A percentile compares a stretch with the other conserved stretches of the same genome.
These are phyloP conservation scores for Lepidocyrtoides sp. DNA, from an alignment of 2,888 invertebrate genomes.

Conservation along the genomic window DNA sequence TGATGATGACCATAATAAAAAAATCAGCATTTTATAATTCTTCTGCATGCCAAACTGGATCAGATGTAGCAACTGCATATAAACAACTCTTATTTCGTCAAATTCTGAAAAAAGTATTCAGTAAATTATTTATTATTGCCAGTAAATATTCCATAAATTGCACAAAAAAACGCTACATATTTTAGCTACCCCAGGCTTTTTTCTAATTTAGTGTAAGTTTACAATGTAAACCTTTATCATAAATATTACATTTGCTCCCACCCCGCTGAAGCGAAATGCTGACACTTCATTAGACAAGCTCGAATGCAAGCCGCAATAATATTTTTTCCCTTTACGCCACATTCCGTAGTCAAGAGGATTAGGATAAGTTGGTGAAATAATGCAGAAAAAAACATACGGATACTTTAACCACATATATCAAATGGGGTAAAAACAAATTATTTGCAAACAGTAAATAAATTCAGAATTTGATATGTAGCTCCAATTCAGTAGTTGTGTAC, in stretches of 20 bases:
- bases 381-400: no score
- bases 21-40: not conserved
- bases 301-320: not conserved
- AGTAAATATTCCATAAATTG: conserved; percentile 10
- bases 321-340: not conserved
- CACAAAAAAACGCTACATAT: not conserved
- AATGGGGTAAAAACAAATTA: not conserved
- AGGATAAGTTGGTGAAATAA: not conserved
- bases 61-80: not conserved
- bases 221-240: not conserved
- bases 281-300: not conserved
- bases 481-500: no score
- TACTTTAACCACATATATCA: no score
- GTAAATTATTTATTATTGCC: not conserved
- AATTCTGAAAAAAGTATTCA: not conserved
- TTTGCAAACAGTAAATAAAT: no score
- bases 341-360: not conserved
- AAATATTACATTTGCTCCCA: not conserved
- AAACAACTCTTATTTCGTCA: not conserved
- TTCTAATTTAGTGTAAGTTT: not conserved
- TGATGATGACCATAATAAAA: conserved; percentile 2
- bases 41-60: not conserved
- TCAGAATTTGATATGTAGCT: no score
- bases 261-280: not conserved
- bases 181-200: not conserved